Conservation (phyloP, 2,113 vertebrate species). For the Tricholaema leucomelas region DNA sequence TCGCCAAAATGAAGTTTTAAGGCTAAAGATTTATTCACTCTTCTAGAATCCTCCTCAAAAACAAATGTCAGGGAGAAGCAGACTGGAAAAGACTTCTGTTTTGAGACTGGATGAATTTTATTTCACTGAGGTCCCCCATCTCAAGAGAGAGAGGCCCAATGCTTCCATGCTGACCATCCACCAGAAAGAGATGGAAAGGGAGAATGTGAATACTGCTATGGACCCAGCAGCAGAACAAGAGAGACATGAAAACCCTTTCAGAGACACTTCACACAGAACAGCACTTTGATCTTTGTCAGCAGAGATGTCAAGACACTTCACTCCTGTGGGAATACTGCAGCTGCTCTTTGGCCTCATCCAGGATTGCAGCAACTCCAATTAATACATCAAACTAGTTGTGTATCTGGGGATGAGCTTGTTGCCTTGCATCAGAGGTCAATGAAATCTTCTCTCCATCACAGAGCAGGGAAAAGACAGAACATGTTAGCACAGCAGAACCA, state of each 20-base stretch:
- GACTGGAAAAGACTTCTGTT: not conserved
- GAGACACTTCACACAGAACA: not conserved
- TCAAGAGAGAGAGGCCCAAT: not conserved
- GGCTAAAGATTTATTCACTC: not conserved
- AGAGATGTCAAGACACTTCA: not conserved
- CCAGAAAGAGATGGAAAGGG: not conserved
- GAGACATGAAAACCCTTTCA: not conserved
- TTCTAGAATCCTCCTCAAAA: not conserved
- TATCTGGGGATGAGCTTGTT: not conserved
- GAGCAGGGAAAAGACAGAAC: not conserved
- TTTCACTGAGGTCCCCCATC: not conserved
- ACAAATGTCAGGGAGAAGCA: not conserved
- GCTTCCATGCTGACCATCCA: not conserved
- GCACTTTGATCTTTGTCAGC: not conserved
- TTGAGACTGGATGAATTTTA: not conserved
- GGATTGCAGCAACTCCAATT: not conserved
- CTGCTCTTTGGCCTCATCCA: not conserved
- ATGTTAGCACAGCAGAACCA: not conserved
- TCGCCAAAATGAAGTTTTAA: not conserved
- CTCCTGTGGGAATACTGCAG: not conserved
- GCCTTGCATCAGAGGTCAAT: not conserved
- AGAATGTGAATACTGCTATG: not conserved
- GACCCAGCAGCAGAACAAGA: not conserved
- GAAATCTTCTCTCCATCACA: not conserved
- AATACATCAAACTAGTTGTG: not conserved